Evolutionary conservation across 2,888 invertebrate species (phyloP), one percentile per base, ranked within the genome.

Genomic region (Oligia latruncula): DNA sequence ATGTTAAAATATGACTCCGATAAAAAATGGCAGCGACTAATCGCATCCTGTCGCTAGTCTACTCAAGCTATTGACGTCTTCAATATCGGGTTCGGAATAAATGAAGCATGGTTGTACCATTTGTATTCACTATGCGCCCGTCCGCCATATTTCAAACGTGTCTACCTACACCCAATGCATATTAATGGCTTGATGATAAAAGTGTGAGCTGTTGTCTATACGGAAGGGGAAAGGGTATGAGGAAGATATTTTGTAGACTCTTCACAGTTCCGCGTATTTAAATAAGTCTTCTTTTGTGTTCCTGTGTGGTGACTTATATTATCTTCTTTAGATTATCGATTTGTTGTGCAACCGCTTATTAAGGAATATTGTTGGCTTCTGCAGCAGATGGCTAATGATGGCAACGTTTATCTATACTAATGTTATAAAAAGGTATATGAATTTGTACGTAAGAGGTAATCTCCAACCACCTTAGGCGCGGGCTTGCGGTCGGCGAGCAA

Each of bases 111-210:
- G 90, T 87, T 87, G 84, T 75, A 75, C 80, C 77, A 93, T 95
- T 93, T 92, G 92, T 94, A 95, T 95, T 94, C 93, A 89, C 90
- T 90, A 90, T 80, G 80, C 83, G 79, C 60, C 74, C 90, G 83
- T 77, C 87, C 87, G 85, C 91, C 90, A 91, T 92, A 92, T 90
- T 91, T 93, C 92, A 87, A 91, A 91, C 92, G 91, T 91, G 91
- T 90, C 91, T 91, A 91, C 91, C 90, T 88, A 88, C 89, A 87
- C 90, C 88, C 83, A 64, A 76, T 82, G 92, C 89, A 92, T 92
- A 90, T 90, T 90, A 90, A 92, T 89, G 40, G 73, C 35, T 11
- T 87, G 72, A 76, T 78, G 87, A 78, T 84, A 84, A 84, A 82
- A 84, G 77, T 78, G 65, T 76, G 86, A 82, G 86, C 71, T 15